Evolutionary conservation across 1,140 invertebrate species (phyloP).

Genomic region (Melanaphis sacchari): DNA sequence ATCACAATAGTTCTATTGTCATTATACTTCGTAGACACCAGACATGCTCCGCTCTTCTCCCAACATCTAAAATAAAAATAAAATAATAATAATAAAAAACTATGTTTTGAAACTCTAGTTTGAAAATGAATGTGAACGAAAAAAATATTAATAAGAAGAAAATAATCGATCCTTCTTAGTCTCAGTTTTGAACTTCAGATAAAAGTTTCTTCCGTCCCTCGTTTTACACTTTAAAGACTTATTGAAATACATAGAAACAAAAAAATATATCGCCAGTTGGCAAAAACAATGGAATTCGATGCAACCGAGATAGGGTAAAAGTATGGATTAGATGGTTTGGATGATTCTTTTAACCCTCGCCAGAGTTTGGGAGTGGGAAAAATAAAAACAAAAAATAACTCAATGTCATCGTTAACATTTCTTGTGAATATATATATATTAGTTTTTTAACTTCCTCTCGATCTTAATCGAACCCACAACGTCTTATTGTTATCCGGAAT

Average conservation of each 20-base stretch:
- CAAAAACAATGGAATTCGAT: conserved; percentile 46
- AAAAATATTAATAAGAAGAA: conserved; percentile 31
- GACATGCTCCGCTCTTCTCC: not conserved
- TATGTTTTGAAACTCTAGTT: conserved; percentile 30
- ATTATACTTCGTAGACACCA: not conserved
- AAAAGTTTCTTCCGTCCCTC: conserved; percentile 23
- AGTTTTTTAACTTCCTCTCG: not conserved
- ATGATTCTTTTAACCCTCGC: not conserved
- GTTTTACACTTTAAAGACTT: not conserved
- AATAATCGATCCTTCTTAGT: conserved; percentile 48
- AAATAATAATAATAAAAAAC: conserved; percentile 12
- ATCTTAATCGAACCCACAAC: conserved; percentile 4
- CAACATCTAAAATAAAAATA: not conserved
- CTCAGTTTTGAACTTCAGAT: conserved; percentile 49
- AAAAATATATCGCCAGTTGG: conserved; percentile 17
- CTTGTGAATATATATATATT: not conserved
- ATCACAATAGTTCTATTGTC: conserved; percentile 41
- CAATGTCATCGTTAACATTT: conserved; percentile 47
- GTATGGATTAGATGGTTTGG: not conserved
- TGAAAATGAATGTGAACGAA: not conserved
- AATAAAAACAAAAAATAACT: conserved; percentile 40
- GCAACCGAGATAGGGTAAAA: conserved; percentile 14
- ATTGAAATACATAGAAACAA: conserved; percentile 44
- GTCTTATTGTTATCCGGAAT: conserved; percentile 12
- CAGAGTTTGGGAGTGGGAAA: not conserved